Percentiles rank a stretch among this genome's conserved stretches.
These are phyloP conservation scores for Deilephila elpenor DNA, from an alignment of 2,888 invertebrate species.

Conservation along the genomic window DNA sequence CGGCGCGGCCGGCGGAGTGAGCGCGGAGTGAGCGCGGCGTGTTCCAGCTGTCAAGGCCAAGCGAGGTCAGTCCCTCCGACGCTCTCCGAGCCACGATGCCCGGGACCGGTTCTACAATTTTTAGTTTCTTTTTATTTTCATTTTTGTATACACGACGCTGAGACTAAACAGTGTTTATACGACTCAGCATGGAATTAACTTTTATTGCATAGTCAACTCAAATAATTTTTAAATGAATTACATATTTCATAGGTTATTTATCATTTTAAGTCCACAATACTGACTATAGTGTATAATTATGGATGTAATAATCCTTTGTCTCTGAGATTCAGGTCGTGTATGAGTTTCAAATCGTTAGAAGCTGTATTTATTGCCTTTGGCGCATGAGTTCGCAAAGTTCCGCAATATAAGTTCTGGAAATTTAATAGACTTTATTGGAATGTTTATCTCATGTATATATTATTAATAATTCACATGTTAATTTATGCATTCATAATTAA, in stretches of 20 bases:
- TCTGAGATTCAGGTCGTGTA: background rate
- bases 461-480: too few species aligned
- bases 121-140: slow-evolving; percentile 84
- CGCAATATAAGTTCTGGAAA: too few species aligned
- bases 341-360: background rate
- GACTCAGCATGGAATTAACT: slow-evolving; percentile 80
- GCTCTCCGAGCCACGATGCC: slow-evolving; percentile 79
- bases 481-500: too few species aligned
- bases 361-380: too few species aligned
- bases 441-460: too few species aligned
- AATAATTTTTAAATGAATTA: slow-evolving; percentile 54
- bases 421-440: too few species aligned
- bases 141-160: slow-evolving; percentile 83
- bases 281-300: background rate
- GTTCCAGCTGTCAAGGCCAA: slow-evolving; percentile 81
- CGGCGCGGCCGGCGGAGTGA: slow-evolving; percentile 57
- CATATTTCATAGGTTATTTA: slow-evolving; percentile 30
- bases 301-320: background rate
- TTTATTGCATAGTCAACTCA: slow-evolving; percentile 72
- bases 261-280: background rate
- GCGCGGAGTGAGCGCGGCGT: slow-evolving; percentile 62
- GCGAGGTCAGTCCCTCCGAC: slow-evolving; percentile 82
- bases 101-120: slow-evolving; percentile 83
- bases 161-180: slow-evolving; percentile 84
- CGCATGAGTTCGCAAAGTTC: too few species aligned